These are phyloP conservation scores for Drosophila mercatorum DNA, from an alignment of 2,888 invertebrate species.

Conservation along the genomic window DNA sequence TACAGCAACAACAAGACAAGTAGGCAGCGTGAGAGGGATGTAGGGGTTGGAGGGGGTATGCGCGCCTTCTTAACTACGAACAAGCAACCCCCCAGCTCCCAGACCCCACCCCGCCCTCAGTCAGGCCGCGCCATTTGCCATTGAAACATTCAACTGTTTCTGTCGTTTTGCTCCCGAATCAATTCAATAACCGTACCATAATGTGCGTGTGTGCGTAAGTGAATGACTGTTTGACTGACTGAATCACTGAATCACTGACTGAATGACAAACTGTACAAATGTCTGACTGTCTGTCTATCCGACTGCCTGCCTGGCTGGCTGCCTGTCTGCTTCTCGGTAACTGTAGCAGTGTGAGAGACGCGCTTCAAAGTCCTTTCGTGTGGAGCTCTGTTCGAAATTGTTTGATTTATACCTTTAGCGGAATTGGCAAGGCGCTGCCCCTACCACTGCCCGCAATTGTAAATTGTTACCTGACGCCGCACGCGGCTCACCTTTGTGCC, in stretches of 20 bases:
- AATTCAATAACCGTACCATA: conserved; percentile 70
- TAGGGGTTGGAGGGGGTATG: no score
- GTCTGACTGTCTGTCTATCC: conserved; percentile 31
- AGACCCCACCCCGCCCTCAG: not conserved
- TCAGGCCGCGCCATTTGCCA: not conserved
- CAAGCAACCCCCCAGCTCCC: not conserved
- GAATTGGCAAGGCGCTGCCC: conserved; percentile 59
- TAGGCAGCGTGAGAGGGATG: conserved; percentile 1
- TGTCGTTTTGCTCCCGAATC: conserved; percentile 61
- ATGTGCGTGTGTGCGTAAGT: conserved; percentile 77
- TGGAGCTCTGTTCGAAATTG: conserved; percentile 64
- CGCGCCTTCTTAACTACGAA: conserved; percentile 13
- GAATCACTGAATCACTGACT: conserved; percentile 54
- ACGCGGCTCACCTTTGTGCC: conserved; percentile 9
- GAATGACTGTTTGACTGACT: conserved; percentile 55
- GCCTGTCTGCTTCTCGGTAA: conserved; percentile 22
- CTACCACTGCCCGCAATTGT: conserved; percentile 3
- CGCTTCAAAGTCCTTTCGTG: conserved; percentile 50
- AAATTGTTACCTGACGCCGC: not conserved
- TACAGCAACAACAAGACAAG: conserved; percentile 63
- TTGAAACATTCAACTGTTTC: conserved; percentile 27
- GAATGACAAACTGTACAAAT: conserved; percentile 44
- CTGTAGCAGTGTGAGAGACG: conserved; percentile 26
- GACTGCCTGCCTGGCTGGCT: conserved; percentile 21
- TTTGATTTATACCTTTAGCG: conserved; percentile 77